Base-by-base conservation (phyloP, 2,888 invertebrate species). In the Lasioglossum vierecki region DNA sequence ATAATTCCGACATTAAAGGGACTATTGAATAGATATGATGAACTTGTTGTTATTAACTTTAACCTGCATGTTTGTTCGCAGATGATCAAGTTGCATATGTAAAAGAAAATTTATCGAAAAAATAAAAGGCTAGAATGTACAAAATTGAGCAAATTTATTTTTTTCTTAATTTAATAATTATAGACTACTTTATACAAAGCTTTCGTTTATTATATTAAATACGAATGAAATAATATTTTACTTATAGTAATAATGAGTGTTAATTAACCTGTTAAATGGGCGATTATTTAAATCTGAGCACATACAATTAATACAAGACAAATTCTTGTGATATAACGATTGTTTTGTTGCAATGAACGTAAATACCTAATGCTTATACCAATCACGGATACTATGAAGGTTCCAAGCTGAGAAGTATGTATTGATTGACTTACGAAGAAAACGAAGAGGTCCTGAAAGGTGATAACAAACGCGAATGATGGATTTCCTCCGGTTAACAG, bases 111-210 rank as follows among this genome's bases (percentile, higher is more conserved):
- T 22, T 68, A 68, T 39, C 11, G 11, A 11, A 22, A 35, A 63
- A 60, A 35, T 72, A 72, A 63, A 63, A 57, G 70, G 44, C 68
- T 75, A n/a, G 44, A 66, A 79, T 76, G 41, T 83, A 83, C 53
- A 76, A 84, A 84, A 83, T 79, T 84, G 79, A 83, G 83, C 79
- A 84, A 84, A 84, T 84, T 83, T 84, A 83, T 84, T 84, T 49
- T 60, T 72, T 66, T 68, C 71, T 44, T 83, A 84, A 83, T 76
- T 46, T 39, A 79, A 83, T 79, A 79, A 66, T 79, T 79, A 71
- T 71, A 57, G n/a, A 53, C 63, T 75, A 72, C 26, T 83, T 83
- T 75, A 75, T 76, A 79, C 75, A 84, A 83, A 83, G 75, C 18
- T 75, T 68, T 41, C 46, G 15, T 82, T 30, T 83, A 79, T 71